These are phyloP conservation scores for Onychomys torridus DNA, from an alignment of 2,797 vertebrate species.

Conservation along the genomic window DNA sequence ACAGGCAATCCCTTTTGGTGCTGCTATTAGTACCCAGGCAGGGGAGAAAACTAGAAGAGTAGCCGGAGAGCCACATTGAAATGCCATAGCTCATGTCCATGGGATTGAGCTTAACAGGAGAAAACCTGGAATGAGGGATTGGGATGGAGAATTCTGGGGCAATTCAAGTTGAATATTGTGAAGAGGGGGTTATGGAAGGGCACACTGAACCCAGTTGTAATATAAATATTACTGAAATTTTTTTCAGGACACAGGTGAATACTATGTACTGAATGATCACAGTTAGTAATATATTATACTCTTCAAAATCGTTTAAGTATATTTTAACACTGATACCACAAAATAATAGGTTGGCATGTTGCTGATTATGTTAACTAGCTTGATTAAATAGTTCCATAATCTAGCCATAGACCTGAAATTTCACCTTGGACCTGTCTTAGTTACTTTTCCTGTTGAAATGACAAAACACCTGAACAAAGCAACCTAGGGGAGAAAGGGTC, in stretches of 20 bases:
- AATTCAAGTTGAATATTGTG: neutral
- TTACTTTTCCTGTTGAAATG: neutral
- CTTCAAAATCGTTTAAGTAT: neutral
- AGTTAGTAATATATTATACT: neutral
- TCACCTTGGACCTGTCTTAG: neutral
- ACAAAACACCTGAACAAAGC: neutral
- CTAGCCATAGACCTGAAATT: neutral
- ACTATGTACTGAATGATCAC: neutral
- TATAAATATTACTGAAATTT: neutral
- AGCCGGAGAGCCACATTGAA: too few relatives aligned
- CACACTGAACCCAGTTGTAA: neutral
- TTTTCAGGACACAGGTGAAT: neutral
- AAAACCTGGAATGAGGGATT: neutral
- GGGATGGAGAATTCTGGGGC: neutral
- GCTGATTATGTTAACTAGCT: neutral
- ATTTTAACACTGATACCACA: neutral
- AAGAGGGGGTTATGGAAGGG: neutral
- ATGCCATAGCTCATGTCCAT: rapidly evolving
- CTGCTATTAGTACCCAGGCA: too few relatives aligned
- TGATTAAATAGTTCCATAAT: neutral
- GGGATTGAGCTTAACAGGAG: neutral
- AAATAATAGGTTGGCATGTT: neutral
- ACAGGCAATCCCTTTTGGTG: neutral
- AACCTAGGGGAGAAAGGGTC: neutral
- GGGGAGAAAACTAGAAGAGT: neutral